Conservation (phyloP, 2,888 invertebrate species). For the Coenonympha glycerion region DNA sequence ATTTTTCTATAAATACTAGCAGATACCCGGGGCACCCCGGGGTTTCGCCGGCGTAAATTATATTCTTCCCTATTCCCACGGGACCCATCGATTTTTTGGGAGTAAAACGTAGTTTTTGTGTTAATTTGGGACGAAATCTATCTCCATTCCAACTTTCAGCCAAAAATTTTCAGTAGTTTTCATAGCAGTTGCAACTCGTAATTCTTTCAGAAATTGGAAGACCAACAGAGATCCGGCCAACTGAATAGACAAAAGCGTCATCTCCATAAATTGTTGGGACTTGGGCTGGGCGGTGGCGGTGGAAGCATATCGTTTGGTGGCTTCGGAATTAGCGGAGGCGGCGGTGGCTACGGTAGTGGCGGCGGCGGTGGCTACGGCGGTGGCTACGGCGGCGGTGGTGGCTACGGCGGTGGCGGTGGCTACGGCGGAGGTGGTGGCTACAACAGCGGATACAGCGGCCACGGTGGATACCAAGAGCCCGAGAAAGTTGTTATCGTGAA, state of each 20-base stretch:
- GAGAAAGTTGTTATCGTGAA: constrained; percentile 44
- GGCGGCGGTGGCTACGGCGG: constrained; percentile 30
- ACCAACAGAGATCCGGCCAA: constrained; percentile 40
- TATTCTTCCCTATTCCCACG: no score
- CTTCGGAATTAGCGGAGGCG: constrained; percentile 35
- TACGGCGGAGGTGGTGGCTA: constrained; percentile 27
- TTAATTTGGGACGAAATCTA: no score
- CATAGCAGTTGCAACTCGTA: background rate
- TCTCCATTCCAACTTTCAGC: no score
- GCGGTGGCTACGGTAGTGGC: constrained; percentile 38
- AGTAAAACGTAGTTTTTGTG: background rate
- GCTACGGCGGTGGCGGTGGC: constrained; percentile 30
- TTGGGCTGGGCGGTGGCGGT: constrained; percentile 23
- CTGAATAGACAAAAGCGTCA: constrained; percentile 54
- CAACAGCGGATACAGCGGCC: constrained; percentile 34
- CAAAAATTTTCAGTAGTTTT: background rate
- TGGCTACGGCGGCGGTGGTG: constrained; percentile 37
- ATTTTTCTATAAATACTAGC: no score
- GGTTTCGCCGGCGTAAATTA: no score
- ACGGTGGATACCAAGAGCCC: constrained; percentile 38
- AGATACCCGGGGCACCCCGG: no score
- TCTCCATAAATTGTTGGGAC: constrained; percentile 37
- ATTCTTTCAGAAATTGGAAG: constrained; percentile 56
- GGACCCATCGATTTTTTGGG: no score
- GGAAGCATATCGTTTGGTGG: constrained; percentile 36